phyloP scores from a whole-genome alignment of 1,140 invertebrate genomes.

The Dendrolimus punctatus region DNA sequence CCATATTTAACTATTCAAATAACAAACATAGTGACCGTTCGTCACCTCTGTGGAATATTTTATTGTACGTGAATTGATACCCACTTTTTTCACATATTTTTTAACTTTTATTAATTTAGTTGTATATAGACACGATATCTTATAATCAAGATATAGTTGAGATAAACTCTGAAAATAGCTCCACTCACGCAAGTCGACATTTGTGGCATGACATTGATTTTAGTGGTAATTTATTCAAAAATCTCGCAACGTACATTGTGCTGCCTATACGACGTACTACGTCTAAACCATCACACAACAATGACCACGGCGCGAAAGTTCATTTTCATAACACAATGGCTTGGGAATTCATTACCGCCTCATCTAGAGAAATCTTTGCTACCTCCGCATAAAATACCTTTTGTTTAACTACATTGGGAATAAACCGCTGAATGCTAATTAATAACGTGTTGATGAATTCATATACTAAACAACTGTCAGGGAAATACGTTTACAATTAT shows the following conservation, averaged over 20 bases:
- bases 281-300: slow-evolving; percentile 15
- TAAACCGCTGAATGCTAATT: background rate
- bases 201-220: slow-evolving; percentile 19
- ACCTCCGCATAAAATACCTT: slow-evolving; percentile 10
- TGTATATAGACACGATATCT: background rate
- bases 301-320: slow-evolving; percentile 38
- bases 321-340: slow-evolving; percentile 35
- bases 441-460: too few relatives aligned
- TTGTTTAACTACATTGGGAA: slow-evolving; percentile 6
- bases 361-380: slow-evolving; percentile 34
- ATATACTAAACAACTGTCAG: too few relatives aligned
- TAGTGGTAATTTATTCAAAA: slow-evolving; percentile 18
- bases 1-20: too few relatives aligned
- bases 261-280: slow-evolving; percentile 8
- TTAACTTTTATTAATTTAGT: background rate
- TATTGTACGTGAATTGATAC: too few relatives aligned
- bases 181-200: slow-evolving; percentile 7
- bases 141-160: slow-evolving; percentile 3
- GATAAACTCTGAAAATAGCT: slow-evolving; percentile 6
- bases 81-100: background rate
- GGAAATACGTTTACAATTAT: too few relatives aligned
- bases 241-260: slow-evolving; percentile 14
- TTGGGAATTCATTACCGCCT: slow-evolving; percentile 34
- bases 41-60: too few relatives aligned
- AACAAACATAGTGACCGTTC: too few relatives aligned